These are phyloP conservation scores for Heliconius ethilla DNA, from an alignment of 2,888 invertebrate species.

Conservation along the genomic window DNA sequence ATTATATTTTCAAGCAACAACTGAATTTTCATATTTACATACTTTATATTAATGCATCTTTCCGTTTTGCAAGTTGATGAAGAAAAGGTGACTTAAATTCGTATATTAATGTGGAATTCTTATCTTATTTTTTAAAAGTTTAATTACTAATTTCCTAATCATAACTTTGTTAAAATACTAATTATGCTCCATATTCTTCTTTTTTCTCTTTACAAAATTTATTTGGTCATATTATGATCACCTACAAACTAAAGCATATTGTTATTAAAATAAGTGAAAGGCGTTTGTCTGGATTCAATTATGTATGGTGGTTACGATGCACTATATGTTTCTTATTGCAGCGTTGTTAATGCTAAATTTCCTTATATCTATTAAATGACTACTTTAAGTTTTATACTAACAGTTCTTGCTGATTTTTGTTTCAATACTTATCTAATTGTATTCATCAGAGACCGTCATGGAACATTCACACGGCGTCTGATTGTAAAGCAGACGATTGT, in stretches of 20 bases:
- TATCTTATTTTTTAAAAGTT: no score
- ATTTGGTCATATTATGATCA: neutral
- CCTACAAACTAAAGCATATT: neutral
- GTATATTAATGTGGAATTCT: no score
- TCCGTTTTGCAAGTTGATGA: neutral
- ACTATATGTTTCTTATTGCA: slow-evolving; percentile 9
- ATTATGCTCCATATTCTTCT: no score
- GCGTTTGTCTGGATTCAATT: neutral
- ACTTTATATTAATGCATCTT: neutral
- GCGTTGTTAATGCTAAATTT: neutral
- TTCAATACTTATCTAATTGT: neutral
- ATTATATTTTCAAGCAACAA: no score
- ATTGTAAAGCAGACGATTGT: no score
- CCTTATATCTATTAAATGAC: no score
- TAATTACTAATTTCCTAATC: no score
- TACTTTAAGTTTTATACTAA: no score
- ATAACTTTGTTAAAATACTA: no score
- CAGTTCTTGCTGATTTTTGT: neutral
- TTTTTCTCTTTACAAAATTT: neutral
- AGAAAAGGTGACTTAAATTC: no score
- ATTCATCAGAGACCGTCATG: neutral
- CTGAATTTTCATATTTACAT: no score
- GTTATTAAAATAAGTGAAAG: slow-evolving; percentile 20
- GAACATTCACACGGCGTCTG: no score
- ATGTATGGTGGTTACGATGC: neutral